Base-by-base conservation (phyloP, 2,113 vertebrate genomes). In the Microcebus lehilahytsara region DNA sequence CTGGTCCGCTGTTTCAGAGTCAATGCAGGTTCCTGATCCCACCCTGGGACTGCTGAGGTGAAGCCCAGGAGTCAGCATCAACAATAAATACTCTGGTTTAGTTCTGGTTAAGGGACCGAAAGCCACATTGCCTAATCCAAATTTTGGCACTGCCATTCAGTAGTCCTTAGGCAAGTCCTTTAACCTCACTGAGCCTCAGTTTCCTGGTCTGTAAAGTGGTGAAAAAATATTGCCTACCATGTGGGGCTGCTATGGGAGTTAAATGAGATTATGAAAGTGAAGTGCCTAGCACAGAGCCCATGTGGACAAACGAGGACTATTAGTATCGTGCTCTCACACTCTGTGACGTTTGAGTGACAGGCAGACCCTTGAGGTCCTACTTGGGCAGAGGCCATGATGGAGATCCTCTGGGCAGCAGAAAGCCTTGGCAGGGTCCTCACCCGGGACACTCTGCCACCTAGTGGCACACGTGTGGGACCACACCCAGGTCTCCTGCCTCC, bases 181-280 rank as follows among this genome's bases (percentile, higher is more conserved):
- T 96, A 84, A 95, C 64, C 4, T 80, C 4, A 1, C 53, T 53
- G 30, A 87, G 34, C 32, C 89, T 96, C 77, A 64, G 32, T 64
- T 72, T 96, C 56, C 58, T 84, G n/a, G 19, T 69, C 89, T 79
- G 14, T 88, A 95, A 79, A 96, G 66, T 46, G 42, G 32, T 10
- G 51, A n/a, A n/a, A 85, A 22, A 89, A 42, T 9, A 14, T 20
- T 85, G 7, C 25, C 14, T 40, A 40, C 37, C 7, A 56, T 2
- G 1, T 66, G 60, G 40, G 89, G 64, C 40, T 71, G 62, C 49
- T 87, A 12, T 30, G 6, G 30, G 83, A 93, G 9, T 92, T 91
- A 92, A 88, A 81, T 64, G 64, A 81, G 51, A 37, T 62, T 6
- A 62, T 20, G 42, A 81, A 75, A 84, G 37, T 37, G 37, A 37